Evolutionary conservation across 2,113 vertebrate species (phyloP), one percentile per base, ranked within the genome.

Genomic region (Chrysochloris asiatica): DNA sequence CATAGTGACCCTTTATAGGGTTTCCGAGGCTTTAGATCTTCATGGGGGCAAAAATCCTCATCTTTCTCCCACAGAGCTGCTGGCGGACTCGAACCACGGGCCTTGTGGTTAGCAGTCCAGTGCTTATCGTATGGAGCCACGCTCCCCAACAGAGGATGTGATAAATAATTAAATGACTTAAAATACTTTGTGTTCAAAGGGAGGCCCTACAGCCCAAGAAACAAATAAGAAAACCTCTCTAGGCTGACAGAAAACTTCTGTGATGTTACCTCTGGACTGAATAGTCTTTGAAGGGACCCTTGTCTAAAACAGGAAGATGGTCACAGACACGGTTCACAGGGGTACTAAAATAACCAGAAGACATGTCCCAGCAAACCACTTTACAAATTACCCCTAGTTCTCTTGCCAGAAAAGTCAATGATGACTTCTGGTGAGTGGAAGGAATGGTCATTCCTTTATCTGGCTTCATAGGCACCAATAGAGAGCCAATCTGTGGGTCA

Each of bases 261-360:
- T 16, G 21, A 12, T 22, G 21, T 22, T 75, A 48, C 30, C 50
- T 86, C 12, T 71, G 50, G 36, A 41, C 45, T 7, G 43, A 89
- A 48, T 78, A 45, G 38, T 48, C n/a, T 24, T 59, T 45, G 71
- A 82, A n/a, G 19, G 50, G 38, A 50, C 12, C 9, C 13, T 72
- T 9, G 14, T 75, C 73, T 89, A 50, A 92, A 80, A 84, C 26
- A 76, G 67, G 86, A 90, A 78, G 78, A 86, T 33, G 19, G 2
- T 14, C 82, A 36, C n/a, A 87, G 65, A 73, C 36, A 13, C 8
- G 76, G 63, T 56, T 78, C 59, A 8, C 8, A 6, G 33, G 59
- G 47, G 77, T 67, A 17, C 77, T 59, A 43, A 69, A 82, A 17
- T 33, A n/a, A 63, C 19, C 61, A 90, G 83, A 78, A 87, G 67